Base-by-base conservation (phyloP, 2,888 invertebrate species). In the Orgyia antiqua region DNA sequence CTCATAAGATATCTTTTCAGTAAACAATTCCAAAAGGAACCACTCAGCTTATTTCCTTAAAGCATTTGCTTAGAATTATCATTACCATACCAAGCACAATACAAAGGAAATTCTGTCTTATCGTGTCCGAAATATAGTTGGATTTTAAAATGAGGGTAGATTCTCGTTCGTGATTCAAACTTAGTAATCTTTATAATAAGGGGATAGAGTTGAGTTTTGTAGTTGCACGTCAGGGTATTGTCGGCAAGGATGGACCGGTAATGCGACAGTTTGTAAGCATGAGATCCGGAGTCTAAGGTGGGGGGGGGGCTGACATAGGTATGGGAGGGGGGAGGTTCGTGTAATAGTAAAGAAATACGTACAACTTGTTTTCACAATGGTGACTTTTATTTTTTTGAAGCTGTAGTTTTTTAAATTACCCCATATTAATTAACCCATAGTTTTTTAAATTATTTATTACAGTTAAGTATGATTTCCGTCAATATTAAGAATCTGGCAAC, bases 201-300 rank as follows among this genome's bases (percentile, higher is more conserved):
- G 31, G 35, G 29, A 48, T 62, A 75, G 55, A 61, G 74, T 67
- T 53, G 36, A 44, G 42, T 61, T 61, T 70, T 35, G 64, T 45
- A 35, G 39, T 58, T 45, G 33, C 44, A 42, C 52, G 44, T 48
- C 48, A 54, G 66, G 59, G 62, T 63, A 67, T 71, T 74, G 58
- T 72, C 64, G 66, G 70, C 67, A 58, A 67, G 69, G 70, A 73
- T 75, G 69, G 75, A 68, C 66, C 67, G 67, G 75, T 84, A 84
- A 84, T 84, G 77, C 78, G 84, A 82, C 82, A 82, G 80, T 84
- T 84, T 82, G 84, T 84, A 84, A 83, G 84, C 84, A 84, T 84
- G 83, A 84, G 82, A 76, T 75, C 70, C 64, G 69, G 70, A 66
- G 52, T 58, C 57, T 49, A 50, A 52, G 65, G 51, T 45, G 60